phyloP scores from a whole-genome alignment of 2,113 vertebrate genomes.

The Brachionichthys hirsutus region DNA sequence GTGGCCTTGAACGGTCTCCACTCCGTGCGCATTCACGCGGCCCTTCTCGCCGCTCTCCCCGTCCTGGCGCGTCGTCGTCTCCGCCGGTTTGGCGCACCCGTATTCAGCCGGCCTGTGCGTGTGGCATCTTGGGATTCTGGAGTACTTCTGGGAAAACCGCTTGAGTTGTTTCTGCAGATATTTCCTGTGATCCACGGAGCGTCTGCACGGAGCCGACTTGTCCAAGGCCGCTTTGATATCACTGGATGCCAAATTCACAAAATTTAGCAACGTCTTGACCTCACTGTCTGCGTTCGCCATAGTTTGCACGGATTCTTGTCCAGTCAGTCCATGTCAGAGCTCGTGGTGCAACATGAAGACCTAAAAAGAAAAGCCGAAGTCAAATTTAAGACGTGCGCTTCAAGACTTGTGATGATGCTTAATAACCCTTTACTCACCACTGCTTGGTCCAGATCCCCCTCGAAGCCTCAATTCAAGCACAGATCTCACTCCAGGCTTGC shows the following conservation, averaged over 20 bases:
- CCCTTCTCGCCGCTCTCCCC: conserved; percentile 57
- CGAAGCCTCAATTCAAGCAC: conserved; percentile 17
- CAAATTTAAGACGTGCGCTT: neutral
- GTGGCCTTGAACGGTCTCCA: conserved; percentile 45
- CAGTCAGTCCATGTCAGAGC: conserved; percentile 64
- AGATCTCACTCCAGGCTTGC: conserved; percentile 62
- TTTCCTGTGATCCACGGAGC: conserved; percentile 96
- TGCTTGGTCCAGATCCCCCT: conserved; percentile 18
- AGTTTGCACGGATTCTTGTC: conserved; percentile 29
- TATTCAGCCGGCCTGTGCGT: conserved; percentile 74
- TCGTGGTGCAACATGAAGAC: conserved; percentile 17
- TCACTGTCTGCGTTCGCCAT: conserved; percentile 95
- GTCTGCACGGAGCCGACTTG: conserved; percentile 94
- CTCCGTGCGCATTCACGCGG: conserved; percentile 30
- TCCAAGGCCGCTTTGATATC: conserved; percentile 98
- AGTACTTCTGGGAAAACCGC: conserved; percentile 93
- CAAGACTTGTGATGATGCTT: neutral
- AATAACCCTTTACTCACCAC: conserved; percentile 50
- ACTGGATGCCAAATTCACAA: conserved; percentile 96
- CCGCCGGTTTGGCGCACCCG: conserved; percentile 58
- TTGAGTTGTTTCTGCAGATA: conserved; percentile 98
- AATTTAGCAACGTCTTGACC: conserved; percentile 96
- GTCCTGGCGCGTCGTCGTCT: conserved; percentile 31
- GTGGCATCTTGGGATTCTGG: conserved; percentile 85
- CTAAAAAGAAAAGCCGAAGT: conserved; percentile 21